Evolutionary conservation across 2,888 invertebrate species (phyloP).

Genomic region (Tetranychus piercei): DNA sequence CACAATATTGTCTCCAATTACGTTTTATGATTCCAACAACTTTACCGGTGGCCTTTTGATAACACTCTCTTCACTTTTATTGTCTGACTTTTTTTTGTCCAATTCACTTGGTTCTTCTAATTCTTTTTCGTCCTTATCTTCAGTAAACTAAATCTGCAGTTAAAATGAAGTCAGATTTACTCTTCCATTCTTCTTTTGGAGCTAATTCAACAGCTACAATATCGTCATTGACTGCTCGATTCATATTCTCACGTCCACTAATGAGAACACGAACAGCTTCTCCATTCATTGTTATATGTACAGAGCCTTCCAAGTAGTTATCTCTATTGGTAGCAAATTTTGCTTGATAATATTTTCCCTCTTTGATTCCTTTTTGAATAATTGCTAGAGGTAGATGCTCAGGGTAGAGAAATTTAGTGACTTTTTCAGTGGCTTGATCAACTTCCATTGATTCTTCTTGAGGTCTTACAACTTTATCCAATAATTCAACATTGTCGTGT

Average conservation of each 20-base stretch:
- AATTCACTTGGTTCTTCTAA: constrained; percentile 19
- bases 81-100: background rate
- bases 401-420: constrained; percentile 43
- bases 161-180: constrained; percentile 51
- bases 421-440: constrained; percentile 10
- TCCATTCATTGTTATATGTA: constrained; percentile 48
- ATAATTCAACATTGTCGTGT: constrained; percentile 45
- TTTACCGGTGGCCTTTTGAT: constrained; percentile 23
- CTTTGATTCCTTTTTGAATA: constrained; percentile 58
- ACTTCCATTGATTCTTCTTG: constrained; percentile 11
- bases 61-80: background rate
- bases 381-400: constrained; percentile 60
- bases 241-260: constrained; percentile 66
- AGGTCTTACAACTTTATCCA: constrained; percentile 48
- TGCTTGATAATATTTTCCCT: constrained; percentile 54
- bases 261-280: constrained; percentile 50
- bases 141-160: constrained; percentile 33
- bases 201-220: constrained; percentile 73
- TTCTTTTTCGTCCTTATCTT: constrained; percentile 40
- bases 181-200: constrained; percentile 71
- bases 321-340: constrained; percentile 57
- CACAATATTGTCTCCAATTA: constrained; percentile 96
- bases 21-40: constrained; percentile 84
- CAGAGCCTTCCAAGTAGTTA: constrained; percentile 79
- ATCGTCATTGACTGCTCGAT: constrained; percentile 86